phyloP scores from a whole-genome alignment of 1,140 invertebrate species.

The Drosophila nigrodunni region DNA sequence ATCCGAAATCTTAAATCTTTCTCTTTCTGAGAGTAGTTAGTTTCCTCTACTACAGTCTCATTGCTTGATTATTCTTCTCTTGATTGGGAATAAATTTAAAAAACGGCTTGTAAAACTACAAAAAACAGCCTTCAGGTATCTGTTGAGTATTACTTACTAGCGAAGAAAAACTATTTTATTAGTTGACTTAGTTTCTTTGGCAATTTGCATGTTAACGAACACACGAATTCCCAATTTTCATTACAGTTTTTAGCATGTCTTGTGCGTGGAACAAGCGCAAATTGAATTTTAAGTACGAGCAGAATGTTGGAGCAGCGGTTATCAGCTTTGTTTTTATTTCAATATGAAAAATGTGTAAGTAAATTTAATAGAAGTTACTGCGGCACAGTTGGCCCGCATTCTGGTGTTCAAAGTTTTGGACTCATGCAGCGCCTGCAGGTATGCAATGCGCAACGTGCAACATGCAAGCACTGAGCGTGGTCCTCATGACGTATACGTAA shows the following conservation, averaged over 20 bases:
- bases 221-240: conserved; percentile 18
- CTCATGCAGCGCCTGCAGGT: conserved; percentile 54
- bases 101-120: too few relatives aligned
- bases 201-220: conserved; percentile 31
- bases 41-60: too few relatives aligned
- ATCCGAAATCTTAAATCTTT: too few relatives aligned
- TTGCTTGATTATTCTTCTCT: too few relatives aligned
- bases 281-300: conserved; percentile 51
- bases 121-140: too few relatives aligned
- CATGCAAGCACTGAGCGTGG: conserved; percentile 32
- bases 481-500: conserved; percentile 76
- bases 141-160: not conserved
- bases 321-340: conserved; percentile 26
- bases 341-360: conserved; percentile 64
- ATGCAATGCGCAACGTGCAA: conserved; percentile 47
- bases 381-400: conserved; percentile 55
- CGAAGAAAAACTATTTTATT: not conserved
- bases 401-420: conserved; percentile 62
- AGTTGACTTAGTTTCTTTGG: conserved; percentile 2
- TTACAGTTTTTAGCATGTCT: not conserved
- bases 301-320: conserved; percentile 41
- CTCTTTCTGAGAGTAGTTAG: too few relatives aligned
- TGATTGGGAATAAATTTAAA: not conserved
- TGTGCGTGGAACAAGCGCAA: conserved; percentile 26
- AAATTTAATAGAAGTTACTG: conserved; percentile 77